phyloP scores from a whole-genome alignment of 2,888 invertebrate species.

The Strigamia crassipes region DNA sequence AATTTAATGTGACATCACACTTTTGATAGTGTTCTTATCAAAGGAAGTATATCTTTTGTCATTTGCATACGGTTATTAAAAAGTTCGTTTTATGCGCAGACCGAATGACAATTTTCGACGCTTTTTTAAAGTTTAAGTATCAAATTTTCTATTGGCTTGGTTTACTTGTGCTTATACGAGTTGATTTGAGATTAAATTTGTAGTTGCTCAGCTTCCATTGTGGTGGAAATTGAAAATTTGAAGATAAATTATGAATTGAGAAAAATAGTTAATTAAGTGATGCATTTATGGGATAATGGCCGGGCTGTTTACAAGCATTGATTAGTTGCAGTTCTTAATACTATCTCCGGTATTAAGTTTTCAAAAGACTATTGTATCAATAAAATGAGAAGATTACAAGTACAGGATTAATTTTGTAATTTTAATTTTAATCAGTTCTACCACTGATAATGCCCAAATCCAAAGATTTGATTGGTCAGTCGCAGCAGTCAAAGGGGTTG shows the following conservation, averaged over 20 bases:
- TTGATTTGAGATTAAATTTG: not conserved
- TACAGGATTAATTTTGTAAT: not conserved
- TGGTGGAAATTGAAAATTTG: not conserved
- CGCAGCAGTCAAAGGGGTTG: too few species aligned
- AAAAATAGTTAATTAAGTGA: not conserved
- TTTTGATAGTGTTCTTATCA: conserved; percentile 42
- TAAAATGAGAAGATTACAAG: not conserved
- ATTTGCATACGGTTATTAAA: conserved; percentile 37
- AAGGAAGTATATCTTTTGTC: conserved; percentile 39
- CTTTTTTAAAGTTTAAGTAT: not conserved
- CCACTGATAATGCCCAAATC: too few species aligned
- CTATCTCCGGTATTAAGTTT: not conserved
- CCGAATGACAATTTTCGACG: not conserved
- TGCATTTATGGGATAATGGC: not conserved
- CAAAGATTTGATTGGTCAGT: too few species aligned
- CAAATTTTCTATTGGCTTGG: not conserved
- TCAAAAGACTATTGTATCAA: not conserved
- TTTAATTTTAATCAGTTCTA: too few species aligned
- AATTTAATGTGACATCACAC: conserved; percentile 40
- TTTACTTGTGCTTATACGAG: not conserved
- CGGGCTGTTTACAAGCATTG: not conserved
- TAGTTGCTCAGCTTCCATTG: not conserved
- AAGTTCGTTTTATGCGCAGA: not conserved
- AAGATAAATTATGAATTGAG: not conserved
- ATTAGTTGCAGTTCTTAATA: not conserved